Evolutionary conservation across 2,888 invertebrate genomes (phyloP).

Genomic region (Acleris emargana): DNA sequence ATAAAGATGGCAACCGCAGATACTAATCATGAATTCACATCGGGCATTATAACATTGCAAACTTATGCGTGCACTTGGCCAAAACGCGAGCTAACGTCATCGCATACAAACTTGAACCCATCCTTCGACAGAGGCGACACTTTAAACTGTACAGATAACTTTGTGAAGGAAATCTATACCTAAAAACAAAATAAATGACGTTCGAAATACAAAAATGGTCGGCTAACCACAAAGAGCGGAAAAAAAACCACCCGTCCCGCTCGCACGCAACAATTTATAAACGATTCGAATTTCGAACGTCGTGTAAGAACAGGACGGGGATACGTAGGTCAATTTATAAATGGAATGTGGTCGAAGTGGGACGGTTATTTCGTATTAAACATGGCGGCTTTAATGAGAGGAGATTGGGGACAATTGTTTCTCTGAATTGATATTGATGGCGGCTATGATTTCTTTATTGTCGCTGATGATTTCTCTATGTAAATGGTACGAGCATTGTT

Average conservation of each 20-base stretch:
- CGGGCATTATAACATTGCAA: conserved; percentile 16
- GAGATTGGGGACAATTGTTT: conserved; percentile 53
- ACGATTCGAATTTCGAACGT: conserved; percentile 52
- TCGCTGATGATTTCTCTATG: conserved; percentile 31
- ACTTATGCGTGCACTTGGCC: conserved; percentile 4
- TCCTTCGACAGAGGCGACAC: not conserved
- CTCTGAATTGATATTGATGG: conserved; percentile 42
- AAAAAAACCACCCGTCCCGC: conserved; percentile 40
- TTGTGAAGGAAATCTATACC: conserved; percentile 5
- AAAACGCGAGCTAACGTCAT: not conserved
- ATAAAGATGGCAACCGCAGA: conserved; percentile 33
- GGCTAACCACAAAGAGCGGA: conserved; percentile 44
- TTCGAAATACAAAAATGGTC: conserved; percentile 37
- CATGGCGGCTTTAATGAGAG: conserved; percentile 47
- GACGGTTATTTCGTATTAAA: conserved; percentile 44
- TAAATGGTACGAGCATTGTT: conserved; percentile 6
- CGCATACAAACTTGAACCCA: not conserved
- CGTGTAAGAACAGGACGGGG: conserved; percentile 45
- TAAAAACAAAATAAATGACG: conserved; percentile 28
- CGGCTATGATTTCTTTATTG: conserved; percentile 35
- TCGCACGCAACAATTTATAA: conserved; percentile 48
- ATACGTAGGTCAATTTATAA: conserved; percentile 46
- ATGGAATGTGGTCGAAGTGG: conserved; percentile 51
- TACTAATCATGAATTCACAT: conserved; percentile 17
- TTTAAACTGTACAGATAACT: conserved; percentile 14